Evolutionary conservation across 2,113 vertebrate species (phyloP).

Genomic region (Crypturellus undulatus): DNA sequence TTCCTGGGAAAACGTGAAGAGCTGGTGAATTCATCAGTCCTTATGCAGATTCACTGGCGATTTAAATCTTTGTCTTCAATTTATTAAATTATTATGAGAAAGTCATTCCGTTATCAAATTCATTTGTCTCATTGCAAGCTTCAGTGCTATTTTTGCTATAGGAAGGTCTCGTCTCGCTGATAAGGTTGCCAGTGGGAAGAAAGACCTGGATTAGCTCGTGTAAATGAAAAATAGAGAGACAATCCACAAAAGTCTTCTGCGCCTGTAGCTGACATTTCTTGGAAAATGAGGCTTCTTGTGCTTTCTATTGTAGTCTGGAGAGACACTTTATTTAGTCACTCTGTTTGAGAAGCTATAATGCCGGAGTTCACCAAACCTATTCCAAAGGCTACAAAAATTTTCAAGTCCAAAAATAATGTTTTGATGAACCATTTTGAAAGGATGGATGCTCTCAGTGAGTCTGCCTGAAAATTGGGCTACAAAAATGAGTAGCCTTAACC

Average conservation of each 20-base stretch:
- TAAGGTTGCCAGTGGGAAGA: conserved; percentile 34
- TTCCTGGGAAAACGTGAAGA: conserved; percentile 32
- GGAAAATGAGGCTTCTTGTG: conserved; percentile 29
- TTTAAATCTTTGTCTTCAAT: conserved; percentile 60
- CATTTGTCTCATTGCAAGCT: conserved; percentile 38
- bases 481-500: not conserved
- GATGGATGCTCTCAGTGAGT: not conserved
- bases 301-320: conserved; percentile 16
- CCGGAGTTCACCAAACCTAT: conserved; percentile 42
- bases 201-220: not conserved
- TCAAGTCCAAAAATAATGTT: not conserved
- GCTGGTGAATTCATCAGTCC: conserved; percentile 35
- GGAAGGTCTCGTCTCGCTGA: conserved; percentile 34
- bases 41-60: conserved; percentile 19
- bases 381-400: not conserved
- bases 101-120: conserved; percentile 49
- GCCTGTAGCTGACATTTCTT: conserved; percentile 1
- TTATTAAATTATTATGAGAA: conserved; percentile 59
- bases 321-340: conserved; percentile 61
- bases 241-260: conserved; percentile 12
- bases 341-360: conserved; percentile 21
- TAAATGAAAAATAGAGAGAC: conserved; percentile 37
- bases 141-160: conserved; percentile 47
- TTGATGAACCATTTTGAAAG: not conserved
- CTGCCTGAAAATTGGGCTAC: not conserved